A percentile compares a stretch with the other conserved stretches of the same genome.
Conservation (phyloP, 2,888 invertebrate species). For the Automeris io region DNA sequence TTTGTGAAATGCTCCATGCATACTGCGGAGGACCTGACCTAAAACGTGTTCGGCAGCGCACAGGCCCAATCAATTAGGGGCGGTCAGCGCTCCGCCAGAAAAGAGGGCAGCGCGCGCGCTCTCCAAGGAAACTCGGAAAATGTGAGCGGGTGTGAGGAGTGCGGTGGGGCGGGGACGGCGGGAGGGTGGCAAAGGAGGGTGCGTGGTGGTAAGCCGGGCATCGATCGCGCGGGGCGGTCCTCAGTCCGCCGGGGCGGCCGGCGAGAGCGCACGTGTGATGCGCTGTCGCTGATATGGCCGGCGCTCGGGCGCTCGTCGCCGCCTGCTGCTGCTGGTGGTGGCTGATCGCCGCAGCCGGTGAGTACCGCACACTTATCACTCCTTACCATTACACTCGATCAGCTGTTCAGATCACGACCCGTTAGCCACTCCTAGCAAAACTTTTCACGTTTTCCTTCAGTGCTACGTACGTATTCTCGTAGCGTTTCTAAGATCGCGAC, state of each 20-base stretch:
- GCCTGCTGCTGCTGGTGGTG: constrained; percentile 74
- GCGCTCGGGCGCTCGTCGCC: constrained; percentile 76
- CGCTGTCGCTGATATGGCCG: constrained; percentile 75
- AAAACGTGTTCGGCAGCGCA: constrained; percentile 69
- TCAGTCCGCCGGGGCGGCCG: constrained; percentile 76
- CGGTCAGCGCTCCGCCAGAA: constrained; percentile 74
- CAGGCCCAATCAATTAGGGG: constrained; percentile 73
- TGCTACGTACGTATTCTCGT: constrained; percentile 30
- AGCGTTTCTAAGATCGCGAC: constrained; percentile 33
- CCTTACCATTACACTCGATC: constrained; percentile 21
- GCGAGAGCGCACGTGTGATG: constrained; percentile 74
- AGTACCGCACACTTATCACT: constrained; percentile 35
- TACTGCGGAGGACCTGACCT: constrained; percentile 67
- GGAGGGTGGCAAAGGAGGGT: constrained; percentile 60
- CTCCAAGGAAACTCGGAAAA: constrained; percentile 74
- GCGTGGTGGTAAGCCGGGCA: constrained; percentile 57
- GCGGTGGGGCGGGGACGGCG: constrained; percentile 35
- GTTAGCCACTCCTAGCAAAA: constrained; percentile 19
- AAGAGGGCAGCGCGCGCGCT: constrained; percentile 78
- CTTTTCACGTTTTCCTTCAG: constrained; percentile 40
- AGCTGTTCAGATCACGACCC: constrained; percentile 42
- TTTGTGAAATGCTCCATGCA: not conserved
- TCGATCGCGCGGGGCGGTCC: constrained; percentile 50
- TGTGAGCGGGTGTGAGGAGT: constrained; percentile 38
- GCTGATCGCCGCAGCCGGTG: constrained; percentile 73